phyloP scores from a whole-genome alignment of 2,113 vertebrate species.

The Epinephelus moara region DNA sequence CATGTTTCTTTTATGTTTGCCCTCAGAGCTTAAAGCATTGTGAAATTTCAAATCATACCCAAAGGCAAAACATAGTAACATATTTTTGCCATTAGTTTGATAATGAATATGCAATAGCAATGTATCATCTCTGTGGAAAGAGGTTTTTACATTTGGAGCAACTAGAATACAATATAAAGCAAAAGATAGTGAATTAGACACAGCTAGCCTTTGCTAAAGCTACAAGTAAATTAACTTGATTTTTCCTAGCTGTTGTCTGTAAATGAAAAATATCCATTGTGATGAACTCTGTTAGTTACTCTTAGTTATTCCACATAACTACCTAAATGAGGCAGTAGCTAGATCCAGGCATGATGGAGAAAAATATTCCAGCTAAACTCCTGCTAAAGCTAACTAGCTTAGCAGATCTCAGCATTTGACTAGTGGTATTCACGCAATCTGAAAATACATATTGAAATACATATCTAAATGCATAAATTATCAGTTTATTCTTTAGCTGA shows the following conservation, averaged over 20 bases:
- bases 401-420: neutral
- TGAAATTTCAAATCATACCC: neutral
- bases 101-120: neutral
- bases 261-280: neutral
- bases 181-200: neutral
- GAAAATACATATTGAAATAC: neutral
- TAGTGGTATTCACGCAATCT: too few species aligned
- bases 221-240: neutral
- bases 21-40: neutral
- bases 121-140: too few species aligned
- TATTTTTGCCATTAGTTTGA: neutral
- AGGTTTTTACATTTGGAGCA: neutral
- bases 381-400: neutral
- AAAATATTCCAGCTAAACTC: neutral
- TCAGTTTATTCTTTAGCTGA: neutral
- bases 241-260: neutral
- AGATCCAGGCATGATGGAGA: neutral
- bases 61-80: neutral
- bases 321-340: neutral
- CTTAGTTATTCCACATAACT: neutral
- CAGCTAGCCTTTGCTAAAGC: neutral
- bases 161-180: neutral
- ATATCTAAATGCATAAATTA: neutral
- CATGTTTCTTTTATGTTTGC: neutral
- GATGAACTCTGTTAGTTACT: neutral